Base-by-base conservation (phyloP, 2,797 vertebrate species). In the Gallirallus australis region DNA sequence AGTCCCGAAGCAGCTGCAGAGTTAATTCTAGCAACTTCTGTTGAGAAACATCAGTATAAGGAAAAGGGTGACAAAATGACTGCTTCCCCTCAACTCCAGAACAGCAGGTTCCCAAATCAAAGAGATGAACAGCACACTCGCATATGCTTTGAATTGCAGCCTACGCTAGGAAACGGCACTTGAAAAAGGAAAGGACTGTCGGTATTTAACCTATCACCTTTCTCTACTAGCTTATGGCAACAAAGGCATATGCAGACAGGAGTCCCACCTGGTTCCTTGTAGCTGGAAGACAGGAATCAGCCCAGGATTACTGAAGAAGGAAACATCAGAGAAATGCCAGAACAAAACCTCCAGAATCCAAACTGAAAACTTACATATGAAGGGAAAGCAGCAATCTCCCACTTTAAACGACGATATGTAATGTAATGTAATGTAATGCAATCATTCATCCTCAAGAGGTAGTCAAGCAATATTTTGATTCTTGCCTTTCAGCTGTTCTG, bases 401-500 rank as follows among this genome's bases (percentile, higher is more conserved):
- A 54, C 35, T 76, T 89, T 25, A 71, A 68, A 90, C 33, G 45
- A 35, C 65, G 68, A 37, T 30, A 70, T 48, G 50, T 25, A 40
- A 45, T 56, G 47, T 25, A 85, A 88, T 90, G 18, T 37, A 76
- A 69, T 47, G 45, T 25, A 65, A 47, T 56, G 48, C 23, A 86
- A 88, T 90, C 70, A 63, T 66, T 76, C 66, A 73, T 73, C 66
- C 39, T 88, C 39, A 50, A 90, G 66, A 93, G 54, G 66, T 45
- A 86, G 66, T 52, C 80, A 89, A 63, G 63, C 28, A 79, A 20
- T 63, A 77, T 70, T 90, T 91, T 86, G 80, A 81, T 84, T 89
- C 80, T 82, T 89, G 68, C 48, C 24, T 95, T 92, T 95, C 66
- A 92, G 64, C 54, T 69, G 23, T 77, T 92, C 70, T 83, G 59